These are phyloP conservation scores for Montipora efflorescens DNA, from an alignment of 64 coral and sea anemone genomes.

Conservation along the genomic window DNA sequence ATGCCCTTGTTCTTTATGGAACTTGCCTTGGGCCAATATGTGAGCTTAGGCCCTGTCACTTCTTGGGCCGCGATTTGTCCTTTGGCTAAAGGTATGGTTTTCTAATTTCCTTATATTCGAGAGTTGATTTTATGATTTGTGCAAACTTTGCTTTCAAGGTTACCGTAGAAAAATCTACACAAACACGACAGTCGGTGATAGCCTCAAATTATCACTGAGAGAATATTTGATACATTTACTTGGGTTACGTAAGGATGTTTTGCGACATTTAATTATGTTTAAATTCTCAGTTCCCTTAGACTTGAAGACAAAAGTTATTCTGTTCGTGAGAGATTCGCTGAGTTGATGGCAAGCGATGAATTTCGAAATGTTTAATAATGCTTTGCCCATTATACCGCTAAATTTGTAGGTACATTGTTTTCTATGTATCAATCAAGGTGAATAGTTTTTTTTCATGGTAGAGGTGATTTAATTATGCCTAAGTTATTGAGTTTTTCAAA, in stretches of 20 bases:
- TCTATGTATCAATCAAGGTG: neutral
- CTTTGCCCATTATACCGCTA: neutral
- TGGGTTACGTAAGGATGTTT: neutral
- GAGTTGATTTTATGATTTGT: neutral
- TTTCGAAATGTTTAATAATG: conserved; percentile 25
- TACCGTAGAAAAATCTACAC: neutral
- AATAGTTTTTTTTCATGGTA: neutral
- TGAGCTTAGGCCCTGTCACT: conserved; percentile 92
- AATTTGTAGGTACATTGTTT: neutral
- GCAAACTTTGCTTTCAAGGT: neutral
- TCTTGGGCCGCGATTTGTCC: conserved; percentile 99
- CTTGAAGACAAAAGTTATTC: neutral
- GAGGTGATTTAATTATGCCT: neutral
- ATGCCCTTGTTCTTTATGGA: conserved; percentile 99
- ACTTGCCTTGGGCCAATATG: conserved; percentile 87
- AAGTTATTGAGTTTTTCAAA: neutral
- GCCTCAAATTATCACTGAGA: neutral
- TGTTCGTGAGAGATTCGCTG: neutral
- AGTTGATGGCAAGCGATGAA: neutral
- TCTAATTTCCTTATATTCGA: neutral
- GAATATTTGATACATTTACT: neutral
- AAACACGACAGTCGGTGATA: neutral
- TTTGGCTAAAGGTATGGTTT: conserved; percentile 86
- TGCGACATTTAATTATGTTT: neutral
- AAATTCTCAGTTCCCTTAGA: neutral